Conservation (phyloP, 92 coral and sea anemone species). For the Paramuricea clavata region DNA sequence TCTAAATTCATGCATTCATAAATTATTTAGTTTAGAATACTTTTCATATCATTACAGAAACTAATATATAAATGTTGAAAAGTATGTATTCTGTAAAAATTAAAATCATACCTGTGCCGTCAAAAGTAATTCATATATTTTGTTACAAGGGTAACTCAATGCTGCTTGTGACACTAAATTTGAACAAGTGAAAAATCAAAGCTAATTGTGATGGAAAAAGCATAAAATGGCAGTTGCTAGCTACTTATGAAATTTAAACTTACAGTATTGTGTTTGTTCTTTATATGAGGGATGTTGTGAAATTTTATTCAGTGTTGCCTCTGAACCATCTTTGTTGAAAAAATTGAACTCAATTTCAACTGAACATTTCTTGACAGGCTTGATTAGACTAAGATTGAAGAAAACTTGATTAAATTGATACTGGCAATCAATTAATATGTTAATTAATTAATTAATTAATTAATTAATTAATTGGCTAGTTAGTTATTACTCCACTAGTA, state of each 20-base stretch:
- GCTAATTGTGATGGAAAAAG: too few species aligned
- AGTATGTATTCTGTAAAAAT: background rate
- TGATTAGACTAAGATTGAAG: background rate
- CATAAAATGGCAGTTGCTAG: too few species aligned
- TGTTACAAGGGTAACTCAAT: constrained; percentile 15
- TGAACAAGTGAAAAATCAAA: too few species aligned
- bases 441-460: too few species aligned
- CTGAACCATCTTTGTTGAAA: constrained; percentile 21
- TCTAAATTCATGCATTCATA: background rate
- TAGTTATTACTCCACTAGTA: too few species aligned
- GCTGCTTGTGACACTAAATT: constrained; percentile 30
- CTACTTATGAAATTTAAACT: too few species aligned
- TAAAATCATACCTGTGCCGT: constrained; percentile 16
- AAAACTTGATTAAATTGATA: background rate
- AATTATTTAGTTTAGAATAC: background rate
- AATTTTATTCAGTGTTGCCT: constrained; percentile 21
- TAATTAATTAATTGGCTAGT: too few species aligned
- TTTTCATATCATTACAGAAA: background rate
- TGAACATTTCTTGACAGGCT: background rate
- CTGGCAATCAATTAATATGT: background rate
- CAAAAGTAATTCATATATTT: constrained; percentile 31
- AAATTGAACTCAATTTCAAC: background rate
- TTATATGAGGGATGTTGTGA: background rate
- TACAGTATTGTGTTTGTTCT: constrained; percentile 12
- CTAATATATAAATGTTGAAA: background rate